These are phyloP conservation scores for Taeniopygia guttata DNA, from an alignment of 2,797 vertebrate genomes.

Conservation along the genomic window DNA sequence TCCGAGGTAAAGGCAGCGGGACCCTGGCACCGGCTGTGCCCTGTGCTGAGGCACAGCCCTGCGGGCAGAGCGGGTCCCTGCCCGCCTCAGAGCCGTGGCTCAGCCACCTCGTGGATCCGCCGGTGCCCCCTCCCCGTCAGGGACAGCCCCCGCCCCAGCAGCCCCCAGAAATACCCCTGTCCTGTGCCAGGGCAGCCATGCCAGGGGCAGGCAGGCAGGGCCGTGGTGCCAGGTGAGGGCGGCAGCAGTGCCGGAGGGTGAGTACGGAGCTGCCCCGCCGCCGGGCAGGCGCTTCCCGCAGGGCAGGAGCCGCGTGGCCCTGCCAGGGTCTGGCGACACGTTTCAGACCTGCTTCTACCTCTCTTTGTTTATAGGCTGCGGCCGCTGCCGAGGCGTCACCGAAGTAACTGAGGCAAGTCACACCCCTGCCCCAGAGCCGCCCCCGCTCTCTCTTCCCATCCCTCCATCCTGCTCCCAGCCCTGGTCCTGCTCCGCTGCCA, in stretches of 20 bases:
- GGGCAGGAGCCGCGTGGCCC: slow-evolving; percentile 52
- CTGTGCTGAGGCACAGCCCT: neutral
- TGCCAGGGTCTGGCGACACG: slow-evolving; percentile 25
- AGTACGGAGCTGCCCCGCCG: slow-evolving; percentile 25
- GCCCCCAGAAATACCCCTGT: neutral
- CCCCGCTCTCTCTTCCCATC: neutral
- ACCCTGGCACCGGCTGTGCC: neutral
- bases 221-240: neutral
- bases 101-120: neutral
- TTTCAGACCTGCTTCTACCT: slow-evolving; percentile 80
- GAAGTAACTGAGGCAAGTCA: slow-evolving; percentile 82
- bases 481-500: neutral
- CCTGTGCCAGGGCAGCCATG: neutral
- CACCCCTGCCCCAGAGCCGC: slow-evolving; percentile 64
- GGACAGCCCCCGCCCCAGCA: slow-evolving; percentile 12
- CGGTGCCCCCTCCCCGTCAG: slow-evolving; percentile 17
- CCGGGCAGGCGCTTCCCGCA: slow-evolving; percentile 2
- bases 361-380: slow-evolving; percentile 82
- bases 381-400: slow-evolving; percentile 76
- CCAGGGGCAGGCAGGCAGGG: slow-evolving; percentile 39
- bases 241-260: slow-evolving; percentile 17
- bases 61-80: neutral
- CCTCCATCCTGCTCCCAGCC: neutral
- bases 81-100: neutral
- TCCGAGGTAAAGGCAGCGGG: slow-evolving; percentile 80